Evolutionary conservation across 2,113 vertebrate genomes (phyloP), one percentile per base, ranked within the genome.

Genomic region (Tenebrosternarchus preto): DNA sequence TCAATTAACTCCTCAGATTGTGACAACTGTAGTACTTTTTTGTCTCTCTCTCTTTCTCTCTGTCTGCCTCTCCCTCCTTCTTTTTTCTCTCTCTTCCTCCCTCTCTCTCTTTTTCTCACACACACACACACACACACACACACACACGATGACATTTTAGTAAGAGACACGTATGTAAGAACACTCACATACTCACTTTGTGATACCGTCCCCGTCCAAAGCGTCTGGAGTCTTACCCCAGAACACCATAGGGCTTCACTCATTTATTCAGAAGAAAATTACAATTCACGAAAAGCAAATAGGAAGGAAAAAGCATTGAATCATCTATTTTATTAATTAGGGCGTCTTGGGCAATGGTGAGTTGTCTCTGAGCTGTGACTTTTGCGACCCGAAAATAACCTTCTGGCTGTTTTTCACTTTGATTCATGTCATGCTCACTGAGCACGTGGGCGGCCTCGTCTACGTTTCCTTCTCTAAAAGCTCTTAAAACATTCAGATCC

Each of bases 181-280:
- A 7, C n/a, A n/a, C n/a, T n/a, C n/a, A n/a, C n/a, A n/a, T n/a
- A n/a, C n/a, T n/a, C n/a, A n/a, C n/a, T n/a, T n/a, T n/a, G n/a
- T n/a, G n/a, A n/a, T n/a, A n/a, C n/a, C n/a, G n/a, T n/a, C n/a
- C n/a, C 33, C 6, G 33, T 36, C 33, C 33, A 36, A 57, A 86
- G 85, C 84, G 33, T 2, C 81, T 88, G 89, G 90, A 91, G 88
- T 91, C 92, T 90, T 91, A 91, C 86, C 86, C 83, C 83, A 86
- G 78, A 85, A 87, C 81, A 75, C 88, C 85, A 86, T 87, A 92
- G 91, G 77, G 69, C 88, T 92, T 89, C 87, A 86, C 89, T 90
- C 87, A 91, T 93, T 92, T 91, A 86, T 89, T 86, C 88, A 88
- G 89, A 80, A 82, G 71, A 73, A 61, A 73, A 75, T 85, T 90